A percentile compares a stretch with the other conserved stretches of the same genome.
phyloP scores from a whole-genome alignment of 2,113 vertebrate species.

The Chlorodrepanis virens region DNA sequence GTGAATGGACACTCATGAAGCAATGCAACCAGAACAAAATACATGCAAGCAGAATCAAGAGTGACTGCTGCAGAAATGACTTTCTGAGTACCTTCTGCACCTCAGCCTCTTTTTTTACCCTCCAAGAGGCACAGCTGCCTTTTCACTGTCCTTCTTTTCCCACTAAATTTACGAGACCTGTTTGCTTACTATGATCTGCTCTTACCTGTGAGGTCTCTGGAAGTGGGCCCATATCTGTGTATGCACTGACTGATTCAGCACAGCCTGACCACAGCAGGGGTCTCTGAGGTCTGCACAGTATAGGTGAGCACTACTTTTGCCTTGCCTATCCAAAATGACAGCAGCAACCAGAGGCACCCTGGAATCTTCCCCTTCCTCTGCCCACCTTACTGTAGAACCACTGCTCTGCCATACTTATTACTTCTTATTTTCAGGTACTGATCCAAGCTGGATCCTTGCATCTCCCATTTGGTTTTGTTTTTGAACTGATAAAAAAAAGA shows the following conservation, averaged over 20 bases:
- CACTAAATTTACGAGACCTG: background rate
- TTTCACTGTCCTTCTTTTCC: background rate
- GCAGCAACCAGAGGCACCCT: background rate
- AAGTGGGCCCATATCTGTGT: background rate
- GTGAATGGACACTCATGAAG: fast-evolving
- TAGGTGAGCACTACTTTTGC: background rate
- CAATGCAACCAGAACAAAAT: background rate
- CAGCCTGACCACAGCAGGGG: background rate
- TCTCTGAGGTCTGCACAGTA: background rate
- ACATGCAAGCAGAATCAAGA: background rate
- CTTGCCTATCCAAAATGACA: background rate
- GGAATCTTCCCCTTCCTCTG: background rate
- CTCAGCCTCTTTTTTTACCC: background rate
- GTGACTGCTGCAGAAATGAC: background rate
- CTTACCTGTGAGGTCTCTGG: background rate
- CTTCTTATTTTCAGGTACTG: background rate
- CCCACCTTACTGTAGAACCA: background rate
- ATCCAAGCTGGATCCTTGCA: background rate
- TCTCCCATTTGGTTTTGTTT: background rate
- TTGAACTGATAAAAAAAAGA: background rate
- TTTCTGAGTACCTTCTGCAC: background rate
- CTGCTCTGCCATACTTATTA: background rate
- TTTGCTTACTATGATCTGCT: background rate
- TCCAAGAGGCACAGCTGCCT: background rate
- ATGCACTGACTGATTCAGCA: background rate